Percentiles rank a stretch among this genome's conserved stretches.
phyloP scores from a whole-genome alignment of 2,888 invertebrate genomes.

The Cybosia mesomella region DNA sequence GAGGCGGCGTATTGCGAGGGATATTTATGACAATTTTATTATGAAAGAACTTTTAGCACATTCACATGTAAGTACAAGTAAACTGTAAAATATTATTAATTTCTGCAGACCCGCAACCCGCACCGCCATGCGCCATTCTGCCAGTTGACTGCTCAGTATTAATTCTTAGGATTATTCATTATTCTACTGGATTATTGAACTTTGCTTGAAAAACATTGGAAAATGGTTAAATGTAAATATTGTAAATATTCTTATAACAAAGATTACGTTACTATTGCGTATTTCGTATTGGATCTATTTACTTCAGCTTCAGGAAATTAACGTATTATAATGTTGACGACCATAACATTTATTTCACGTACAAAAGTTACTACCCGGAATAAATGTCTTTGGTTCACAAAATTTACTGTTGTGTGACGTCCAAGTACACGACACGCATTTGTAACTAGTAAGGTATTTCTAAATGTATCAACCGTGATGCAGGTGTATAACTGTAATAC shows the following conservation, averaged over 20 bases:
- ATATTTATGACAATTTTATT: constrained; percentile 99
- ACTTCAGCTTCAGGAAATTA: not conserved
- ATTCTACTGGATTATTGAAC: constrained; percentile 35
- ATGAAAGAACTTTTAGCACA: constrained; percentile 99
- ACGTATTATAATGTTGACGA: not conserved
- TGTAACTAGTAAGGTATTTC: not conserved
- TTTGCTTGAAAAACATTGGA: constrained; percentile 26
- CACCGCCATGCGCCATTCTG: not conserved
- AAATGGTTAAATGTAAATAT: constrained; percentile 27
- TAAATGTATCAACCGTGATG: not conserved
- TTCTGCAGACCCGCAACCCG: constrained; percentile 2
- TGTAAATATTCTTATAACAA: not conserved
- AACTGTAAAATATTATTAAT: constrained; percentile 9
- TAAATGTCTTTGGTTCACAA: not conserved
- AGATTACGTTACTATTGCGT: not conserved
- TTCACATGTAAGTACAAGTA: constrained; percentile 93
- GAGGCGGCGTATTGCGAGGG: constrained; percentile 96
- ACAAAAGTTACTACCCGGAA: not conserved
- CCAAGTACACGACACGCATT: constrained; percentile 1
- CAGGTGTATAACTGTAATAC: not conserved
- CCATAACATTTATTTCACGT: not conserved
- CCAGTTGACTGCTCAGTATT: constrained; percentile 24
- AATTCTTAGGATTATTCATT: constrained; percentile 43
- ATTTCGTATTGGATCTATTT: not conserved
- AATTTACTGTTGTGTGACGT: not conserved